phyloP scores from a whole-genome alignment of 1,140 invertebrate species.

The Microplitis mediator region DNA sequence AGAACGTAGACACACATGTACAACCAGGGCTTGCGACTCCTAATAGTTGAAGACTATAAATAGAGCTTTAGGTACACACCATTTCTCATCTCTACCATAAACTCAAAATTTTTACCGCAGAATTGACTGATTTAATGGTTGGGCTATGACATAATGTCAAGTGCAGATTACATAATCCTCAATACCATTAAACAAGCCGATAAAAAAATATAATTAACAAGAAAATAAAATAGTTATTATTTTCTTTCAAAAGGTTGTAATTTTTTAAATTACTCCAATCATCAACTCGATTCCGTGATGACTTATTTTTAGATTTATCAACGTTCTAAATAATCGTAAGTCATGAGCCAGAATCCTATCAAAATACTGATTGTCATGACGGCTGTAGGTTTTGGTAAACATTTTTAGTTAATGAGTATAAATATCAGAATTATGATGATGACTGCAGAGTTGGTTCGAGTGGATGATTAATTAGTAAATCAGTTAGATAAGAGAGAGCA shows the following conservation, averaged over 20 bases:
- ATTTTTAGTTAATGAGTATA: no score
- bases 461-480: not conserved
- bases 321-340: no score
- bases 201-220: no score
- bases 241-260: no score
- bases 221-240: not conserved
- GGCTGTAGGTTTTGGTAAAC: no score
- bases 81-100: slow-evolving; percentile 29
- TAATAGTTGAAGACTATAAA: slow-evolving; percentile 57
- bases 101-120: slow-evolving; percentile 5
- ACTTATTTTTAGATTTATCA: no score
- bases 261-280: no score
- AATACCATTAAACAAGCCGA: not conserved
- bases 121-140: not conserved
- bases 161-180: slow-evolving; percentile 9
- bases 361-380: no score
- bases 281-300: no score
- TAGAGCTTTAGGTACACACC: slow-evolving; percentile 51
- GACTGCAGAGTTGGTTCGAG: no score
- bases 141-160: slow-evolving; percentile 2
- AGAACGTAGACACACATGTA: slow-evolving; percentile 45
- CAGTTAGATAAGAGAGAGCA: not conserved
- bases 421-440: no score
- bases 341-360: no score
- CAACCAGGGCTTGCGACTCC: slow-evolving; percentile 50